These are phyloP conservation scores for Watsonalla cultraria DNA, from an alignment of 2,888 invertebrate species.

Conservation along the genomic window DNA sequence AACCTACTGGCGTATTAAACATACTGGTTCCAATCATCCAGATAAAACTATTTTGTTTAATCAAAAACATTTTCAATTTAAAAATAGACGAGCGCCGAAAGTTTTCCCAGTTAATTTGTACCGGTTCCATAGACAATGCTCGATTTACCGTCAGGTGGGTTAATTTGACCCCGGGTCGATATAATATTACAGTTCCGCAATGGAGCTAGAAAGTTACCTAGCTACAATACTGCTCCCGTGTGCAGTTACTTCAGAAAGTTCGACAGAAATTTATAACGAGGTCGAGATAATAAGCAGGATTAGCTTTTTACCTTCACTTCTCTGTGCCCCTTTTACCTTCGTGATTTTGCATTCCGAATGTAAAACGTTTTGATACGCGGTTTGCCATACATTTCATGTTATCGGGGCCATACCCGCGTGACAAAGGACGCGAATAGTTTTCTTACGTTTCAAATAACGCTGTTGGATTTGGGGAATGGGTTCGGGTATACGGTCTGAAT, in stretches of 20 bases:
- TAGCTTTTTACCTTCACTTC: conserved; percentile 19
- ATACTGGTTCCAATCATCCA: not conserved
- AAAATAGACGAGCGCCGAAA: not conserved
- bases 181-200: conserved; percentile 7
- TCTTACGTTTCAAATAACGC: conserved; percentile 9
- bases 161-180: conserved; percentile 15
- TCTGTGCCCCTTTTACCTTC: conserved; percentile 10
- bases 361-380: conserved; percentile 17
- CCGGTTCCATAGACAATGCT: conserved; percentile 8
- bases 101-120: conserved; percentile 5
- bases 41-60: not conserved
- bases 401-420: conserved; percentile 16
- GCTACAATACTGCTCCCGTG: conserved; percentile 5
- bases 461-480: conserved; percentile 1
- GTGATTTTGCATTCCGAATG: conserved; percentile 13
- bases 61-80: not conserved
- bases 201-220: not conserved
- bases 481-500: conserved; percentile 1
- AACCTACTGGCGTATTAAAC: not conserved
- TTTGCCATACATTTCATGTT: conserved; percentile 23
- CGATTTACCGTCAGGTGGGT: conserved; percentile 2
- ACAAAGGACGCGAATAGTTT: conserved; percentile 3
- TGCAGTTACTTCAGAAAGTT: conserved; percentile 21
- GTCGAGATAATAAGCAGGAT: conserved; percentile 24
- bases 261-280: conserved; percentile 23